These are phyloP conservation scores for Pelagia noctiluca DNA, from an alignment of 30 jellyfish, hydroid and myxozoan genomes.

Conservation along the genomic window DNA sequence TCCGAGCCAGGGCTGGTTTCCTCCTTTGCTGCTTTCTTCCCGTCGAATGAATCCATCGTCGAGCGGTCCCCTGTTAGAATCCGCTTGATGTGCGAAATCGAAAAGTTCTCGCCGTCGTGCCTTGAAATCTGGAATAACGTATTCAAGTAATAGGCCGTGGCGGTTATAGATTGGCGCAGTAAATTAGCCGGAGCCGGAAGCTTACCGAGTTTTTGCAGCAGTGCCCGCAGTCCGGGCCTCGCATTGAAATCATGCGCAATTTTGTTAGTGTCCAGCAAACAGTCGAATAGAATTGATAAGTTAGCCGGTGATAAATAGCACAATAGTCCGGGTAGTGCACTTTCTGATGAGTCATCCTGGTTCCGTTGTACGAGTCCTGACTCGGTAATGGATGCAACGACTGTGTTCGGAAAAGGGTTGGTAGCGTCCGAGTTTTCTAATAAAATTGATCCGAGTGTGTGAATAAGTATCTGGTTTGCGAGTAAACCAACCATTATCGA, in stretches of 20 bases:
- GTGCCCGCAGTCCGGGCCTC: constrained; percentile 95
- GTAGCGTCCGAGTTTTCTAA: constrained; percentile 94
- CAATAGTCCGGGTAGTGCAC: constrained; percentile 93
- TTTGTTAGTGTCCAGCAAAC: constrained; percentile 86
- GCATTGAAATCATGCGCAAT: constrained; percentile 91
- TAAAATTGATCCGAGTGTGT: constrained; percentile 92
- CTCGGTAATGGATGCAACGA: constrained; percentile 87
- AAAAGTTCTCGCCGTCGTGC: constrained; percentile 94
- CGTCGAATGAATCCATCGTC: constrained; percentile 62
- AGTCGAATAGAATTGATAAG: constrained; percentile 85
- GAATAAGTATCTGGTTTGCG: constrained; percentile 92
- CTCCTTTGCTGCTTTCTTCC: constrained; percentile 61
- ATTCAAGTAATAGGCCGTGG: constrained; percentile 93
- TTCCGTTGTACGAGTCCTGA: constrained; percentile 90
- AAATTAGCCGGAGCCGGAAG: constrained; percentile 93
- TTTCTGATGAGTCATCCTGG: constrained; percentile 86
- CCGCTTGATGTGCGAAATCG: constrained; percentile 93
- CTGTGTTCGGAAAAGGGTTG: constrained; percentile 70
- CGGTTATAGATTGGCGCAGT: constrained; percentile 91
- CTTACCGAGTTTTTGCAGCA: constrained; percentile 83
- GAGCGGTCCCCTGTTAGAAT: constrained; percentile 90
- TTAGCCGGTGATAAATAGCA: constrained; percentile 95
- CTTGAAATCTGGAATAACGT: constrained; percentile 95
- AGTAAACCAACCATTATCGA: constrained; percentile 90
- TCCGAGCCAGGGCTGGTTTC: constrained; percentile 53